These are phyloP conservation scores for Sphaeridia pumilis DNA, from an alignment of 2,888 invertebrate genomes.

Conservation along the genomic window DNA sequence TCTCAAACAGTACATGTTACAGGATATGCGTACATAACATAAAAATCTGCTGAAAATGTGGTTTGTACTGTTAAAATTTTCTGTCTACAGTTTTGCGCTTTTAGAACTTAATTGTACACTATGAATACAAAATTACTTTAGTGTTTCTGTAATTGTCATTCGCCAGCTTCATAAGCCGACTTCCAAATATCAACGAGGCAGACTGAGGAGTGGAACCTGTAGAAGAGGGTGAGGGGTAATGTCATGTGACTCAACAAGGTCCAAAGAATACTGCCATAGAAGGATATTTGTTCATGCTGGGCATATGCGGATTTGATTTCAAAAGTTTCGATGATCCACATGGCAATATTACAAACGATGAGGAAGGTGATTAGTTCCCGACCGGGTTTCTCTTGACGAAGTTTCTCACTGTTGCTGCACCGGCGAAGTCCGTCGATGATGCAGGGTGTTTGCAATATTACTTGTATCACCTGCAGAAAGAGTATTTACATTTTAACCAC, in stretches of 20 bases:
- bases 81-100: too few species aligned
- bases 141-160: too few species aligned
- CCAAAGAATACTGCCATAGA: slow-evolving; percentile 59
- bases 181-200: slow-evolving; percentile 69
- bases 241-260: slow-evolving; percentile 60
- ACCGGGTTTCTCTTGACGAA: slow-evolving; percentile 57
- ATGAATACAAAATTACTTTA: too few species aligned
- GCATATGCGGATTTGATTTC: slow-evolving; percentile 48
- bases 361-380: slow-evolving; percentile 64
- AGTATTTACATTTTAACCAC: not conserved
- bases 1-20: too few species aligned
- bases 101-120: too few species aligned
- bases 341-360: slow-evolving; percentile 59
- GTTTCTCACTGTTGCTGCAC: slow-evolving; percentile 53
- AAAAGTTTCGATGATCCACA: slow-evolving; percentile 67
- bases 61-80: too few species aligned
- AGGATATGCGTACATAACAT: too few species aligned
- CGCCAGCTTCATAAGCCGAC: slow-evolving; percentile 55
- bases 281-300: slow-evolving; percentile 50
- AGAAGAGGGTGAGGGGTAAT: slow-evolving; percentile 63
- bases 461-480: slow-evolving; percentile 51
- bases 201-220: slow-evolving; percentile 64
- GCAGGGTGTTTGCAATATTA: slow-evolving; percentile 59
- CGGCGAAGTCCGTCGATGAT: slow-evolving; percentile 61
- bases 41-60: too few species aligned